phyloP scores from a whole-genome alignment of 2,113 vertebrate genomes.

The Eulemur rufifrons region DNA sequence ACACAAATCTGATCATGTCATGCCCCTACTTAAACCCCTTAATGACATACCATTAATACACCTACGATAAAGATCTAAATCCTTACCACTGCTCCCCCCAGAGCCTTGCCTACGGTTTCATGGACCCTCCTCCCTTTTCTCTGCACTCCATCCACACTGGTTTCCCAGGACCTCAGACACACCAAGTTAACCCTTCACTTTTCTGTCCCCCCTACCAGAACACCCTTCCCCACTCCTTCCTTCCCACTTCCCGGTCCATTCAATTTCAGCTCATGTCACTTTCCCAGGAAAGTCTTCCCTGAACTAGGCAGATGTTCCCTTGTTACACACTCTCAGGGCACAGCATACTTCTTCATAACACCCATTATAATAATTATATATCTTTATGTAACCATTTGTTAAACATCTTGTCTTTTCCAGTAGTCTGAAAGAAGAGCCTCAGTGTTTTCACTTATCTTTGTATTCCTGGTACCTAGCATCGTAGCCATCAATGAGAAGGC shows the following conservation, averaged over 20 bases:
- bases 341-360: background rate
- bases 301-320: background rate
- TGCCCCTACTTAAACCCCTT: background rate
- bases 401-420: background rate
- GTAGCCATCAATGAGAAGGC: background rate
- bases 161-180: background rate
- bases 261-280: background rate
- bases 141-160: background rate
- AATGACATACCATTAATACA: background rate
- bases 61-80: background rate
- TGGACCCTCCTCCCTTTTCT: background rate
- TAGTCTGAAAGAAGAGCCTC: background rate
- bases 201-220: background rate
- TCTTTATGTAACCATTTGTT: background rate
- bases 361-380: background rate
- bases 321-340: background rate
- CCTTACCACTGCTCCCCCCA: background rate
- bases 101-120: background rate
- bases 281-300: background rate
- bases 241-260: background rate
- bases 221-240: background rate
- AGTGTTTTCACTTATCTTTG: background rate
- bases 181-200: background rate
- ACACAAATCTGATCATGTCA: background rate
- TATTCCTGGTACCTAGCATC: background rate